Evolutionary conservation across 2,113 vertebrate species (phyloP), one percentile per base, ranked within the genome.

Genomic region (Atherinomorus stipes): DNA sequence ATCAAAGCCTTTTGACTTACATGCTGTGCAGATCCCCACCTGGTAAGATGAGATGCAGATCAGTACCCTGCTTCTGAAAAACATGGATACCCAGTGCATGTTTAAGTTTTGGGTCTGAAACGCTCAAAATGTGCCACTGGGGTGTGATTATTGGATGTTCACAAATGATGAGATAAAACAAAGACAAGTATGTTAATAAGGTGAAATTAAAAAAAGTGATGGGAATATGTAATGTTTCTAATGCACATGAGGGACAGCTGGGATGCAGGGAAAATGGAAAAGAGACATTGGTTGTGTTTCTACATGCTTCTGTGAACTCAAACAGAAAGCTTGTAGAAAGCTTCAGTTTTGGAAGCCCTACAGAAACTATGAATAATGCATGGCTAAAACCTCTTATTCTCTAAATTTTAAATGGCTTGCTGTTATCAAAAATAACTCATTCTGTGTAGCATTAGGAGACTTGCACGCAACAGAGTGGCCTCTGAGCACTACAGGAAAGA

Each of bases 281-380:
- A 51, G 44, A 64, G 28, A 75, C 13, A 53, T 61, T 22, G 53
- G 31, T 62, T 68, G 44, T 64, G 68, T 63, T 73, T 64, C 62
- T 58, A 76, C 51, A 61, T 71, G 51, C 21, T 15, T 65, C 72
- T 71, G 37, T 51, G 51, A 40, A 64, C 66, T 70, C 61, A 45
- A 50, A 11, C 59, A 66, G 53, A 61, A 61, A 77, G 84, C 81
- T 79, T 68, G 84, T 25, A 71, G 58, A 86, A 77, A 74, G 69
- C 80, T 59, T 80, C 8, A n/a, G 40, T 83, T 88, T 83, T 83
- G 78, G 49, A 85, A 54, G 81, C 63, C 77, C 84, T 79, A 87
- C 81, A 83, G 79, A 86, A 83, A 80, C 49, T 47, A 88, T 93
- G 47, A 85, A 91, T 93, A 85, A 91, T 92, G 72, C 61, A 93